Conservation (phyloP, 2,113 vertebrate species). For the Paramisgurnus dabryanus region DNA sequence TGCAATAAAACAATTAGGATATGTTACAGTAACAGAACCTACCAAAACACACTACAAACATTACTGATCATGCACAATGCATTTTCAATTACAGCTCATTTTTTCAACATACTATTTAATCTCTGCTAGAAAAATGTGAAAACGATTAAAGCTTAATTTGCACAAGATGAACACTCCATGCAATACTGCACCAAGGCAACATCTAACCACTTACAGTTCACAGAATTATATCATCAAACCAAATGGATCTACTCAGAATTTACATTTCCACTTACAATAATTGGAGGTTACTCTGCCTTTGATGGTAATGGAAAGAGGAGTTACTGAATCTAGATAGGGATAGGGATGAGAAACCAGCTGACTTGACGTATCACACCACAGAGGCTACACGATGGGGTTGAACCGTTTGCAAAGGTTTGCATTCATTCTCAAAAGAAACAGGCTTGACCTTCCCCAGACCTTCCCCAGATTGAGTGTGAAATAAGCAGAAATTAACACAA, state of each 20-base stretch:
- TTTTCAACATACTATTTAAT: neutral
- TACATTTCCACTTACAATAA: conserved; percentile 35
- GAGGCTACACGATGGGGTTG: neutral
- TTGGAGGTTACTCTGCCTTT: conserved; percentile 21
- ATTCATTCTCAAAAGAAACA: too few relatives aligned
- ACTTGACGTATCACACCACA: neutral
- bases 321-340: conserved; percentile 12
- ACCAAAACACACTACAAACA: neutral
- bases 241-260: conserved; percentile 34
- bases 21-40: neutral
- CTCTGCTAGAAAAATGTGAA: neutral
- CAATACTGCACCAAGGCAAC: conserved; percentile 19
- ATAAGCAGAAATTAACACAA: conserved; percentile 45
- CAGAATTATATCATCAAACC: conserved; percentile 24
- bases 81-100: neutral
- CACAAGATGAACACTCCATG: conserved; percentile 23
- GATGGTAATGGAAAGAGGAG: conserved; percentile 28
- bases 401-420: too few relatives aligned
- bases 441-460: too few relatives aligned
- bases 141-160: conserved; percentile 27
- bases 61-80: neutral
- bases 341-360: neutral
- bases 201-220: conserved; percentile 31
- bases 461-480: neutral
- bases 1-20: neutral